phyloP scores from a whole-genome alignment of 2,888 invertebrate genomes.

The Sminthurinus aureus region DNA sequence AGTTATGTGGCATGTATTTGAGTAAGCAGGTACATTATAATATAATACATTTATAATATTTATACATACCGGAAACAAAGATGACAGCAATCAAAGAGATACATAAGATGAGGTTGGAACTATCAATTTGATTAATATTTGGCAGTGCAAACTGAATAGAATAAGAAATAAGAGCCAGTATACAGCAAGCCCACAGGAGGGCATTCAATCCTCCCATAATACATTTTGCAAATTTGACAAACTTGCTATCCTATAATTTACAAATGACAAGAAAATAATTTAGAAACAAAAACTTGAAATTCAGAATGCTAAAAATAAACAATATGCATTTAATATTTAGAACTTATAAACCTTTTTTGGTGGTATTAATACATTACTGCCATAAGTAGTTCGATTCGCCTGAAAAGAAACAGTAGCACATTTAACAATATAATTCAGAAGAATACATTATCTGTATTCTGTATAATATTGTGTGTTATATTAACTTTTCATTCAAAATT shows the following conservation, averaged over 20 bases:
- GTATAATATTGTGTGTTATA: background rate
- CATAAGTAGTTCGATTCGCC: conserved; percentile 61
- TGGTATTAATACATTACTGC: conserved; percentile 65
- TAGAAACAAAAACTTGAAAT: too few relatives aligned
- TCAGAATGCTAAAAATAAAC: too few relatives aligned
- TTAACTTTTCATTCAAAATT: background rate
- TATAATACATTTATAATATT: too few relatives aligned
- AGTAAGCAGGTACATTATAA: too few relatives aligned
- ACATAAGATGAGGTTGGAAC: conserved; percentile 64
- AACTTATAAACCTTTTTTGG: conserved; percentile 61
- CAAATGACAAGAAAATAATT: too few relatives aligned
- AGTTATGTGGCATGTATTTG: too few relatives aligned
- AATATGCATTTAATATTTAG: too few relatives aligned
- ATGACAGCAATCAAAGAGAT: conserved; percentile 70
- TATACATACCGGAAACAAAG: conserved; percentile 72
- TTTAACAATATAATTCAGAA: background rate
- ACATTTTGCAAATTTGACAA: conserved; percentile 67
- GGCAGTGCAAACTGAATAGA: conserved; percentile 62
- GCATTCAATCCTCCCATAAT: conserved; percentile 66
- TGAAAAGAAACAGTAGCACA: background rate
- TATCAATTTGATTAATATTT: conserved; percentile 63
- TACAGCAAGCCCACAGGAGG: conserved; percentile 65
- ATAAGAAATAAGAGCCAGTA: conserved; percentile 66
- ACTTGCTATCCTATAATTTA: too few relatives aligned
- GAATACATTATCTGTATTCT: background rate